Base-by-base conservation (phyloP, 2,113 vertebrate species). In the Camelus bactrianus region DNA sequence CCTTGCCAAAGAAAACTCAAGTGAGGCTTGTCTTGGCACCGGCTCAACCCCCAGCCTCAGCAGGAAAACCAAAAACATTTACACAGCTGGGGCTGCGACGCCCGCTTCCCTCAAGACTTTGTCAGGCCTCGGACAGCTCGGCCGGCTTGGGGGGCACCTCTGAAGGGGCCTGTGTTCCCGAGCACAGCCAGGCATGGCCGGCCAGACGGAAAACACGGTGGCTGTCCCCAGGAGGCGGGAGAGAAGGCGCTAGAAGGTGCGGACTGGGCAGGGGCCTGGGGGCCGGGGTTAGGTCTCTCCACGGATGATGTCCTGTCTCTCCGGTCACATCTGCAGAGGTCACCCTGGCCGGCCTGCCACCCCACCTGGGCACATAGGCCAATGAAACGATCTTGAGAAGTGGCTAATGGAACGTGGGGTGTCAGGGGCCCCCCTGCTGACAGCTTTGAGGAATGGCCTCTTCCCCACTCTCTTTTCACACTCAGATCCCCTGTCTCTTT, bases 31-130 rank as follows among this genome's bases (percentile, higher is more conserved):
- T 99, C 99, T 99, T 99, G 99, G 99, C 99, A 50, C 82, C 0
- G 60, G 98, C 99, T 99, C 99, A 99, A 99, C 99, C 98, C 98
- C 94, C 97, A 98, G 99, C 99, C 99, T 98, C 99, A 99, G 99
- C 99, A 98, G 99, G 98, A 98, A 99, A 99, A 99, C 99, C 98
- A 98, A 99, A 99, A 99, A 99, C 99, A 99, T 99, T 99, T 99
- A 99, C 99, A 99, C 99, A 99, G 99, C 99, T 99, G 99, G 99
- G 98, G 98, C 99, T 98, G 98, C 98, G 99, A 98, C 99, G 98
- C 99, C 99, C 97, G 97, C 95, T 98, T 98, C 98, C 98, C 98
- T 98, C 98, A 98, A 98, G 99, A 98, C 97, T 97, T 97, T 98
- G 98, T 98, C 98, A 98, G 98, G 97, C 94, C 97, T 97, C 54